A percentile compares a stretch with the other conserved stretches of the same genome.
These are phyloP conservation scores for Peromyscus eremicus DNA, from an alignment of 2,797 vertebrate genomes.

Conservation along the genomic window DNA sequence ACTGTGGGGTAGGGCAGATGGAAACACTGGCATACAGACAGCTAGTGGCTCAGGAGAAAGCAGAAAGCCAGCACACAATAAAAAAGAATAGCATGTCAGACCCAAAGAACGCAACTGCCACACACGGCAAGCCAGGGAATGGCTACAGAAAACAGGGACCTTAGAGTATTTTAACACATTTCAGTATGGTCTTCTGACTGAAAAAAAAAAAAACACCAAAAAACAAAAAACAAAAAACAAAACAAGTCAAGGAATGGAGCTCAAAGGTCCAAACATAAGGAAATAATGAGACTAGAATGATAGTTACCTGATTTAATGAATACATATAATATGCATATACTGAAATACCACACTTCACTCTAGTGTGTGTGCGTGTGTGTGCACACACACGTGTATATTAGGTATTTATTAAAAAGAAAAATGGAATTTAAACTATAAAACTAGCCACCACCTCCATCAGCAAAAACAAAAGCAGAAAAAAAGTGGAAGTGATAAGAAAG, in stretches of 20 bases:
- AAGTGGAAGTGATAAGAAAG: not conserved
- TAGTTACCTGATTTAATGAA: not conserved
- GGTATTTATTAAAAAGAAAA: not conserved
- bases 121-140: not conserved
- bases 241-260: not conserved
- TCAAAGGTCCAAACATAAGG: not conserved
- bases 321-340: not conserved
- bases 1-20: slow-evolving; percentile 24
- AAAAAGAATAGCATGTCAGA: not conserved
- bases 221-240: not conserved
- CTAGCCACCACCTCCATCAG: not conserved
- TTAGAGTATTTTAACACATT: no score
- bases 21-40: slow-evolving; percentile 11
- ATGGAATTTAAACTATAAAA: not conserved
- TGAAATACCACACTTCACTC: not conserved
- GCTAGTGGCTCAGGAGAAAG: not conserved
- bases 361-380: no score
- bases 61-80: not conserved
- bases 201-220: not conserved
- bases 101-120: not conserved
- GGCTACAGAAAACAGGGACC: not conserved
- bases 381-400: not conserved
- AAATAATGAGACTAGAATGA: not conserved
- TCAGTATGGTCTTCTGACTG: not conserved
- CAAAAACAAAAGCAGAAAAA: not conserved